Evolutionary conservation across 2,797 vertebrate genomes (phyloP).

Genomic region (Sebastes minor): DNA sequence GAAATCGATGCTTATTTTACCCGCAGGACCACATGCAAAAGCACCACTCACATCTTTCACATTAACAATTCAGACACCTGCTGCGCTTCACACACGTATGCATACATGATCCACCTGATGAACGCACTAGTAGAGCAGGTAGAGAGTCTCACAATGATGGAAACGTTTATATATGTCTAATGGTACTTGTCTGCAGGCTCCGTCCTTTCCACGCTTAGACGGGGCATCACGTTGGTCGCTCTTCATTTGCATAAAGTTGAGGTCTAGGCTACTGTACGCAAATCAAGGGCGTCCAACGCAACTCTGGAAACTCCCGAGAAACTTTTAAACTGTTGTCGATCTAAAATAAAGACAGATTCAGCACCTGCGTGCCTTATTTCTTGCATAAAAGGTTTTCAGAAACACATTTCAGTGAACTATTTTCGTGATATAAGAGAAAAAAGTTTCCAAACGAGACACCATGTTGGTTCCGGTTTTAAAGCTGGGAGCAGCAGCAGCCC

Average conservation of each 20-base stretch:
- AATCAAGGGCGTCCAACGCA: fast-evolving
- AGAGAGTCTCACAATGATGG: not conserved
- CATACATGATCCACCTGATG: not conserved
- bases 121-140: not conserved
- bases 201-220: fast-evolving
- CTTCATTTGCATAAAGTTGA: too few relatives aligned
- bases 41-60: constrained; percentile 3
- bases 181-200: fast-evolving
- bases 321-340: too few relatives aligned
- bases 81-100: not conserved
- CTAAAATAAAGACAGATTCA: too few relatives aligned
- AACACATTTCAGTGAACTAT: too few relatives aligned
- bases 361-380: too few relatives aligned
- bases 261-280: too few relatives aligned
- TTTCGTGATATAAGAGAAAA: too few relatives aligned
- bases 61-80: constrained; percentile 18
- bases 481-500: too few relatives aligned
- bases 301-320: too few relatives aligned
- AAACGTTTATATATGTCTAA: not conserved
- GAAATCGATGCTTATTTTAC: constrained; percentile 69
- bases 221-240: fast-evolving
- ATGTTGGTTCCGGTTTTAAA: too few relatives aligned
- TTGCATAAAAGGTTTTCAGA: too few relatives aligned
- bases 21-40: constrained; percentile 36
- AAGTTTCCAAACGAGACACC: too few relatives aligned